A percentile compares a stretch with the other conserved stretches of the same genome.
phyloP scores from a whole-genome alignment of 2,888 invertebrate species.

The Dasypogon diadema region DNA sequence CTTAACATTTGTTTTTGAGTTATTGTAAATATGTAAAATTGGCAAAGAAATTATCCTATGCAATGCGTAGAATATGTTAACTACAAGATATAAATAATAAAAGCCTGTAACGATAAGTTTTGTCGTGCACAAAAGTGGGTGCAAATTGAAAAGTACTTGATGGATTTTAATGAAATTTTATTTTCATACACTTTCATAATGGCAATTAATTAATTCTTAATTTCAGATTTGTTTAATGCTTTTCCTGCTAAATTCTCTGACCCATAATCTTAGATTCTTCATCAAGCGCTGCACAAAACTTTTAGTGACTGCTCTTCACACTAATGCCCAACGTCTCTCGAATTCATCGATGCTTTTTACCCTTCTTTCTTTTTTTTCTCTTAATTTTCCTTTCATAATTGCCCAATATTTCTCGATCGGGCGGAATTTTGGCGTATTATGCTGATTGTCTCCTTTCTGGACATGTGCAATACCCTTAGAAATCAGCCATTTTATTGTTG shows the following conservation, averaged over 20 bases:
- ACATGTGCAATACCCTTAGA: background rate
- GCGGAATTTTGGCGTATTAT: background rate
- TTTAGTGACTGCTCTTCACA: background rate
- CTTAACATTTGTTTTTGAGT: too few species aligned
- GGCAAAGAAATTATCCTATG: too few species aligned
- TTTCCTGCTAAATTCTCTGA: background rate
- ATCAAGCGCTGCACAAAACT: background rate
- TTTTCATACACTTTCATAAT: too few species aligned
- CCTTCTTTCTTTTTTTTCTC: background rate
- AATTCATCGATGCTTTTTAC: background rate
- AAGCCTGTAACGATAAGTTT: too few species aligned
- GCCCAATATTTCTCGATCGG: background rate
- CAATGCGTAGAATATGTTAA: too few species aligned
- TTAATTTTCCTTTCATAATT: constrained; percentile 5
- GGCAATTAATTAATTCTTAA: background rate
- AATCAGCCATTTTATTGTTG: background rate
- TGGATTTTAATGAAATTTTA: constrained; percentile 1
- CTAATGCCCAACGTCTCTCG: background rate
- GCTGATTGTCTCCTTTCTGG: background rate
- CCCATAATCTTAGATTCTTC: background rate
- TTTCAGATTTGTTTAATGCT: background rate
- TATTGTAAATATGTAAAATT: too few species aligned
- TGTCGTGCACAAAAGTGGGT: too few species aligned
- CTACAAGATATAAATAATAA: too few species aligned
- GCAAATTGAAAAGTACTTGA: background rate